Conservation (phyloP, 2,888 invertebrate species). For the Calliopum simillimum region DNA sequence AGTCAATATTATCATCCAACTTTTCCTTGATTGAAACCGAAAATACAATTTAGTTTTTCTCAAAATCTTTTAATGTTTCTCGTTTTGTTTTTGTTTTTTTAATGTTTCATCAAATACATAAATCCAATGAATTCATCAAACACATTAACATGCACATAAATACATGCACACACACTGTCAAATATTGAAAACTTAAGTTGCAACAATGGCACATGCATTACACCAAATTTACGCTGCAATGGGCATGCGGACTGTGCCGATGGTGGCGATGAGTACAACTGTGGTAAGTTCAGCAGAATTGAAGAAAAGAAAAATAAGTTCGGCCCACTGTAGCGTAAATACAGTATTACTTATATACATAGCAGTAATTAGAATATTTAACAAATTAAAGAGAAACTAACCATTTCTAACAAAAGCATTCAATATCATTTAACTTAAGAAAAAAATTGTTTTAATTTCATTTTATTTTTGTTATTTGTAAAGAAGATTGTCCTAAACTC, state of each 20-base stretch:
- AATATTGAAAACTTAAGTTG: slow-evolving; percentile 61
- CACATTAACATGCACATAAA: slow-evolving; percentile 22
- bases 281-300: slow-evolving; percentile 66
- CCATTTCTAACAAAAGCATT: neutral
- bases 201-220: slow-evolving; percentile 75
- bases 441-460: neutral
- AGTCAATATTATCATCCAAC: too few species aligned
- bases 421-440: slow-evolving; percentile 19
- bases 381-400: too few species aligned
- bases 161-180: slow-evolving; percentile 21
- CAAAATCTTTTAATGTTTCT: too few species aligned
- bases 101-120: neutral
- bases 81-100: too few species aligned
- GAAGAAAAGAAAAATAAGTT: too few species aligned
- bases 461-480: neutral
- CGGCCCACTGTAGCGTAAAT: too few species aligned
- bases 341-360: too few species aligned
- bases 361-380: too few species aligned
- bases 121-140: slow-evolving; percentile 19
- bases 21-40: too few species aligned
- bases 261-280: slow-evolving; percentile 74
- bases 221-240: slow-evolving; percentile 72
- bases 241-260: slow-evolving; percentile 69
- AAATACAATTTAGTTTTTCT: too few species aligned
- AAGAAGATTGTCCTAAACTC: slow-evolving; percentile 48